Evolutionary conservation across 2,113 vertebrate genomes (phyloP), one percentile per base, ranked within the genome.

Genomic region (Chionis minor): DNA sequence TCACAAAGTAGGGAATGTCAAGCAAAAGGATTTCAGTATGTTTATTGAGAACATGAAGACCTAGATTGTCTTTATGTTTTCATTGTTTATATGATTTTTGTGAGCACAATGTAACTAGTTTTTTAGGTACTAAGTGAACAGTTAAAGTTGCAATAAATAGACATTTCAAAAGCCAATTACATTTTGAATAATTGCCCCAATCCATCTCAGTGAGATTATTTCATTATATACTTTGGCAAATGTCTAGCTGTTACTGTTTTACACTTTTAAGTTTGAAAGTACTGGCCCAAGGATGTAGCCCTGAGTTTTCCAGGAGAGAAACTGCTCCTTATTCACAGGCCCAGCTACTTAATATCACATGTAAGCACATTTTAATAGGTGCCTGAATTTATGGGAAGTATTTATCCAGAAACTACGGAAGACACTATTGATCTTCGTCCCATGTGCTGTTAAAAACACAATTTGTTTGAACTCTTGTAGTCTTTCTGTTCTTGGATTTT

Each of bases 381-480:
- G 11, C 13, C 35, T 80, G 70, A 58, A 88, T 81, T 85, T 87
- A 89, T 85, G 49, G 44, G 49, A 80, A 79, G 35, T 91, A 38
- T 27, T 91, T 89, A 89, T 91, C 28, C 77, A 92, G n/a, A 81
- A 74, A 27, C 56, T 81, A 65, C 0, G 0, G 30, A 63, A 92
- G 30, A 14, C 28, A 40, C 42, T 96, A 92, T 44, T 91, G 84
- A 91, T 94, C 81, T 92, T 92, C 22, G 8, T 88, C 38, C 21
- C 24, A 86, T 88, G 96, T 89, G 12, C 52, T 92, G n/a, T 81
- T 94, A 84, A 94, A 96, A 92, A 35, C 17, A 61, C 24, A 19
- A 32, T 81, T 94, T 88, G 4, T 88, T 90, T 95, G 44, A 94
- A 90, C 77, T 33, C 17, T 63, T 52, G 4, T 44, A 52, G 38